Base-by-base conservation (phyloP, 2,797 vertebrate species). In the Crax fasciolata region DNA sequence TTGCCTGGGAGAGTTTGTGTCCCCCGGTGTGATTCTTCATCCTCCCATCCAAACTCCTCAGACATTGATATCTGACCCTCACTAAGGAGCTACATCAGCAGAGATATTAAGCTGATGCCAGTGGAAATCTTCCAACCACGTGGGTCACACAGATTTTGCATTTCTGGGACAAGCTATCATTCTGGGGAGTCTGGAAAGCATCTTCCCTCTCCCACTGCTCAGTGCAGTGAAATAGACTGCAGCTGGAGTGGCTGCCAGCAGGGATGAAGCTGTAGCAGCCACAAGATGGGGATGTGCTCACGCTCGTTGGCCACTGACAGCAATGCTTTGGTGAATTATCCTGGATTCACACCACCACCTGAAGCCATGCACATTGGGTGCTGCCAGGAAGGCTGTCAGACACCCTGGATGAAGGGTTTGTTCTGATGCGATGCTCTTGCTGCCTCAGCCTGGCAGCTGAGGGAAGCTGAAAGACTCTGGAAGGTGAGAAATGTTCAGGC, bases 231-330 rank as follows among this genome's bases (percentile, higher is more conserved):
- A 28, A 6, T n/a, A 5, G 71, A 19, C 41, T 79, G 57, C 38
- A 78, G 0, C 57, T 44, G 73, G 10, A 25, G 44, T 13, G 0
- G 14, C 39, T 55, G 48, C 65, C 77, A 59, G 58, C 23, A 23
- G 11, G 32, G 67, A 73, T 16, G 85, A 80, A 94, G 46, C 77
- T 39, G 9, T 61, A 82, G 9, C 91, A 84, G 74, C 96, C 93
- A 94, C 91, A 76, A 96, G 96, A 89, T 94, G 95, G 95, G 77
- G 96, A 86, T 51, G 68, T 94, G 89, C 77, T 72, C 83, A 61
- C 35, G 4, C 61, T 90, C 15, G 3, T 89, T 76, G 80, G 62
- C 19, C 0, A 0, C 52, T 0, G 24, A 25, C 2, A 4, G 8
- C 13, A 14, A 10, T 20, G 54, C 59, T 83, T 28, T 30, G 15